Conservation (phyloP, 2,888 invertebrate genomes). For the Sphaerophoria rueppellii region DNA sequence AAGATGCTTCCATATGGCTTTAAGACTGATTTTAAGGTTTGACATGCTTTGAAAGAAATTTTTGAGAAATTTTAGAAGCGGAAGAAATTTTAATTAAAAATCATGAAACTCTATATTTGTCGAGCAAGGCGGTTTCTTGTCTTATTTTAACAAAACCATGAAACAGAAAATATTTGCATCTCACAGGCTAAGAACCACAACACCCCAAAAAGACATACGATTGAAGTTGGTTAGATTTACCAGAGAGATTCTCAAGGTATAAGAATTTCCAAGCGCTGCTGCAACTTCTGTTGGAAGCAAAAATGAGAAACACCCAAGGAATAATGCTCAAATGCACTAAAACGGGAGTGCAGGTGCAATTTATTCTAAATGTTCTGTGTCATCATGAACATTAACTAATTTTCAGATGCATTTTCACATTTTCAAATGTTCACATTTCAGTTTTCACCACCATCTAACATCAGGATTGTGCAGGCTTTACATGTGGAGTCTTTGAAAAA, state of each 20-base stretch:
- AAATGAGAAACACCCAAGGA: not conserved
- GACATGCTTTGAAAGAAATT: not conserved
- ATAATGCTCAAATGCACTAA: too few species aligned
- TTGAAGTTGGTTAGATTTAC: conserved; percentile 5
- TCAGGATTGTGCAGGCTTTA: too few species aligned
- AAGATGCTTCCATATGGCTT: not conserved
- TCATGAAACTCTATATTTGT: not conserved
- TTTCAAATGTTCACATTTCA: not conserved
- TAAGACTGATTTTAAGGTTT: not conserved
- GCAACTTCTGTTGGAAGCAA: not conserved
- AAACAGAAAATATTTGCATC: not conserved
- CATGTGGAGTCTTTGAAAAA: too few species aligned
- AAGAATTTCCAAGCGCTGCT: not conserved
- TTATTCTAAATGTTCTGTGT: conserved; percentile 43
- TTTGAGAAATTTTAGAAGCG: not conserved
- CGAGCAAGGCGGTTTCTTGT: not conserved
- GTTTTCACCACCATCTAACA: not conserved
- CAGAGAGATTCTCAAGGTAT: conserved; percentile 23
- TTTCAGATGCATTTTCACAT: conserved; percentile 24
- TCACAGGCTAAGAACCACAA: not conserved
- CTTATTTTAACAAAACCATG: not conserved
- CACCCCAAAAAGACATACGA: not conserved
- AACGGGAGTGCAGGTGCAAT: conserved; percentile 4
- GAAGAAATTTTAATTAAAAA: not conserved
- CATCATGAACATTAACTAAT: conserved; percentile 59